Conservation (phyloP, 2,797 vertebrate genomes). For the Tachyglossus aculeatus region DNA sequence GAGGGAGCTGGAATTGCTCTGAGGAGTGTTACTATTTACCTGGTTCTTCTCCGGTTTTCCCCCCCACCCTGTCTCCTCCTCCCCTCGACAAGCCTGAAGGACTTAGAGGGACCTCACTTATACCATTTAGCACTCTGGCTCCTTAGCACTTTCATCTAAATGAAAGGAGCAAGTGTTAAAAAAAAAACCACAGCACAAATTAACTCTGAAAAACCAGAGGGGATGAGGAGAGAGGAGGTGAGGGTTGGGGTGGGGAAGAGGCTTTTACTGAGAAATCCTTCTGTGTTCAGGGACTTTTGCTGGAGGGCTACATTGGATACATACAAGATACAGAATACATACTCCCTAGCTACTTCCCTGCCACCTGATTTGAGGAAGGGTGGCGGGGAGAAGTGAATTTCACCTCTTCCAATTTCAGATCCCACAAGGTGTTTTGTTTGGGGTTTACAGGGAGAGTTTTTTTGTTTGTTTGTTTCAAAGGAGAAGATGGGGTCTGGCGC, state of each 20-base stretch:
- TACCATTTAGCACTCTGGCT: neutral
- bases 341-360: no score
- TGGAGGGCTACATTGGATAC: no score
- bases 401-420: no score
- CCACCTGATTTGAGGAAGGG: no score
- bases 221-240: neutral
- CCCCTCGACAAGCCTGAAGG: no score
- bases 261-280: neutral
- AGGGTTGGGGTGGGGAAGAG: neutral
- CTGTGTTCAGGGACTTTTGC: neutral
- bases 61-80: no score
- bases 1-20: no score
- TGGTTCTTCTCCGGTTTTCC: neutral
- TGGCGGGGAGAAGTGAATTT: neutral
- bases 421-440: no score
- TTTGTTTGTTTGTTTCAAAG: no score
- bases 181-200: neutral
- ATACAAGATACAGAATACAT: no score
- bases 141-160: slow-evolving; percentile 7
- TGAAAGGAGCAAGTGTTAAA: slow-evolving; percentile 8
- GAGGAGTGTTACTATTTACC: neutral
- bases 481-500: no score
- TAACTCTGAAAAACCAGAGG: neutral
- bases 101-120: neutral
- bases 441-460: no score